phyloP scores from a whole-genome alignment of 2,888 invertebrate genomes.

The Meliscaeva auricollis region DNA sequence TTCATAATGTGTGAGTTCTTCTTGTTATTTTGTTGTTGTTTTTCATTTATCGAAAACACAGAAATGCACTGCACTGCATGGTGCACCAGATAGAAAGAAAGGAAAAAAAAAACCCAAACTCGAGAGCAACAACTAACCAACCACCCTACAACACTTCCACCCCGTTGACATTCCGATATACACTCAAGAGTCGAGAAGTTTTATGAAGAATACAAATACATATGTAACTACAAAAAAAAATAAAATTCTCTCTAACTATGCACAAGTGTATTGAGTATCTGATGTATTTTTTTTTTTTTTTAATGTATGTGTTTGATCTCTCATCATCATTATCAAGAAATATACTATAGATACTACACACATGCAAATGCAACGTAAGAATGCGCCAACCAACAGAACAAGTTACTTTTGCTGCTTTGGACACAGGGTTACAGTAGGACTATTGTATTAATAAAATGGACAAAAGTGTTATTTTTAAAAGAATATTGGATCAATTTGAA shows the following conservation, averaged over 20 bases:
- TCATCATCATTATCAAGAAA: constrained; percentile 73
- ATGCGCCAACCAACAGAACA: constrained; percentile 44
- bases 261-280: constrained; percentile 44
- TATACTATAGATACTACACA: constrained; percentile 79
- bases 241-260: constrained; percentile 28
- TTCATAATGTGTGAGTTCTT: constrained; percentile 46
- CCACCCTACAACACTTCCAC: constrained; percentile 68
- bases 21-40: constrained; percentile 41
- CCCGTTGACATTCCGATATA: constrained; percentile 74
- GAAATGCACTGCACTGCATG: constrained; percentile 71
- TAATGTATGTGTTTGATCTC: constrained; percentile 28
- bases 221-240: background rate
- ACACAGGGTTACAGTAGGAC: background rate
- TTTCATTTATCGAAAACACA: constrained; percentile 43
- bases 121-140: constrained; percentile 36
- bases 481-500: background rate
- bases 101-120: constrained; percentile 9
- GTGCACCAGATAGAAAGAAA: constrained; percentile 65
- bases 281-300: too few relatives aligned
- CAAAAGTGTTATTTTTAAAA: background rate
- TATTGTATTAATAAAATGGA: background rate
- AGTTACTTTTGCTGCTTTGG: constrained; percentile 39
- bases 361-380: constrained; percentile 35
- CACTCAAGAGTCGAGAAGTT: constrained; percentile 39
- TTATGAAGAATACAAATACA: constrained; percentile 46